phyloP scores from a whole-genome alignment of 2,888 invertebrate genomes.

The Dryobota labecula region DNA sequence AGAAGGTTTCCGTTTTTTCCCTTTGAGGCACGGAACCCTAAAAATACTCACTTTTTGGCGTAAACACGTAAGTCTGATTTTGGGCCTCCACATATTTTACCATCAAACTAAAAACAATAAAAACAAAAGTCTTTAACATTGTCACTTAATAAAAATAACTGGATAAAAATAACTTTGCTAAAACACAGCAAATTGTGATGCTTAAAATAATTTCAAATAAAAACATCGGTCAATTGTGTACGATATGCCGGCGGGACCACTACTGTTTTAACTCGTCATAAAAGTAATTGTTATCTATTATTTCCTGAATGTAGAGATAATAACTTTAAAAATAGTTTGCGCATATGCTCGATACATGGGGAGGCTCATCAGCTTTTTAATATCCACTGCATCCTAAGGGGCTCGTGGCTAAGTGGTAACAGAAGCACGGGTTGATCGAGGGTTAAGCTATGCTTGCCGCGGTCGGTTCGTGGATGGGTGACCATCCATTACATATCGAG shows the following conservation, averaged over 20 bases:
- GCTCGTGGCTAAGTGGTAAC: no score
- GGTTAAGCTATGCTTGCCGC: no score
- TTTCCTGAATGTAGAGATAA: slow-evolving; percentile 41
- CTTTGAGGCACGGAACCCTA: no score
- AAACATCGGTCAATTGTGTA: not conserved
- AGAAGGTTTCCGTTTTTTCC: no score
- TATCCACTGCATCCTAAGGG: not conserved
- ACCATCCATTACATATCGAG: no score
- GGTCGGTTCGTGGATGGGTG: no score
- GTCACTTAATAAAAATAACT: slow-evolving; percentile 36
- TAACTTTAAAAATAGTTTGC: slow-evolving; percentile 30
- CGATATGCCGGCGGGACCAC: not conserved
- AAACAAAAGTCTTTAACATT: slow-evolving; percentile 39
- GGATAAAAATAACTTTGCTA: not conserved
- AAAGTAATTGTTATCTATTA: slow-evolving; percentile 34
- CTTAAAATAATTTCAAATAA: slow-evolving; percentile 9
- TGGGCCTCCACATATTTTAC: slow-evolving; percentile 10
- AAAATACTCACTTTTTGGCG: slow-evolving; percentile 53
- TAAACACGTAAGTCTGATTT: slow-evolving; percentile 52
- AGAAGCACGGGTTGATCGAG: no score
- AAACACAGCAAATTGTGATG: slow-evolving; percentile 15
- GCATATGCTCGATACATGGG: not conserved
- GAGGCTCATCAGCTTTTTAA: not conserved
- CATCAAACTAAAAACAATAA: slow-evolving; percentile 28
- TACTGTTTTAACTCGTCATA: slow-evolving; percentile 21